Percentiles rank a stretch among this genome's conserved stretches.
These are phyloP conservation scores for Chloebia gouldiae DNA, from an alignment of 2,113 vertebrate species.

Conservation along the genomic window DNA sequence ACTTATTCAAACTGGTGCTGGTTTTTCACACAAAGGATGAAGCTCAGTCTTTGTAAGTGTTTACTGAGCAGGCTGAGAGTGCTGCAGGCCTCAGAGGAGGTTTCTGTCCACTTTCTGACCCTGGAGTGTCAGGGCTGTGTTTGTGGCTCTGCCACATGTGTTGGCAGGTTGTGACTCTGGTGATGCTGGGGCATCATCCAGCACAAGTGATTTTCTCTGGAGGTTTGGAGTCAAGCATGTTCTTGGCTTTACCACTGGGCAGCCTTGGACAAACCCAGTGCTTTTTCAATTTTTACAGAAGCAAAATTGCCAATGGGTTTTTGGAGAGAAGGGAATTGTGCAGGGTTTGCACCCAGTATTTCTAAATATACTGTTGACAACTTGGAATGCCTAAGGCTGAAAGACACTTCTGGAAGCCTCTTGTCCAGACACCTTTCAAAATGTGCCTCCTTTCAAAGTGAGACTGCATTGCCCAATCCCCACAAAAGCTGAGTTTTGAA, in stretches of 20 bases:
- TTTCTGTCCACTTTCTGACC: not conserved
- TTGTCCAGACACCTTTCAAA: not conserved
- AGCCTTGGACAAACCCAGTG: not conserved
- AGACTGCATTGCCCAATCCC: not conserved
- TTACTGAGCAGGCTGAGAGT: not conserved
- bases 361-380: fast-evolving
- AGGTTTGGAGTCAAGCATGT: not conserved
- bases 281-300: not conserved
- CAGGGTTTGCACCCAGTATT: not conserved
- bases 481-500: not conserved
- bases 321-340: not conserved
- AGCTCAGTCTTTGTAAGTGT: not conserved
- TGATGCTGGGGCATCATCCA: not conserved
- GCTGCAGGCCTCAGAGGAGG: not conserved
- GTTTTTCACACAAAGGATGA: not conserved
- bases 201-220: not conserved
- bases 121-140: not conserved
- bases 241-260: not conserved
- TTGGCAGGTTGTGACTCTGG: not conserved
- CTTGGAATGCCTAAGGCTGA: not conserved
- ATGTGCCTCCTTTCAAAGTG: not conserved
- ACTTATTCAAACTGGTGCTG: not conserved
- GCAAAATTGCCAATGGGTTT: not conserved
- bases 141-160: fast-evolving
- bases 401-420: not conserved